These are phyloP conservation scores for Ceratothoa steindachneri DNA, from an alignment of 2,888 invertebrate species.

Conservation along the genomic window DNA sequence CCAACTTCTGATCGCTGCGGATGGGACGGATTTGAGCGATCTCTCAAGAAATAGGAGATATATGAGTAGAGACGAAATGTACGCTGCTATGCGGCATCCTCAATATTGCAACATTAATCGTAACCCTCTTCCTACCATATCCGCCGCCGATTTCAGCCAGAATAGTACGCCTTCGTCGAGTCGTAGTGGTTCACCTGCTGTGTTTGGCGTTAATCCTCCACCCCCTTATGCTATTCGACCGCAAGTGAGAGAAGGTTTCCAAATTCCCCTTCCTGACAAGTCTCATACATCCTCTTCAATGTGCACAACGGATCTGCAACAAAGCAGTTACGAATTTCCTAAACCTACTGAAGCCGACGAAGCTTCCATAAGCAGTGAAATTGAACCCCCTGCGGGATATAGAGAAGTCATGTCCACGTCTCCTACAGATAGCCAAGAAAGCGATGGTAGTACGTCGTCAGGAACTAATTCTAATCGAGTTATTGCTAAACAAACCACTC, in stretches of 20 bases:
- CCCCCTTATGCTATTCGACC: slow-evolving; percentile 42
- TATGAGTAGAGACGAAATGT: slow-evolving; percentile 46
- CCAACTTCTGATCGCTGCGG: slow-evolving; percentile 30
- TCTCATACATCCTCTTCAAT: not conserved
- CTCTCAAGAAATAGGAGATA: slow-evolving; percentile 38
- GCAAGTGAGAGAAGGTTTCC: slow-evolving; percentile 25
- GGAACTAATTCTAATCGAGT: not conserved
- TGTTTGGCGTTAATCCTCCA: slow-evolving; percentile 44
- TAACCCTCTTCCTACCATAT: slow-evolving; percentile 19
- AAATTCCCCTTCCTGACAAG: not conserved
- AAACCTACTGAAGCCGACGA: not conserved
- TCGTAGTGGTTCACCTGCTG: slow-evolving; percentile 44
- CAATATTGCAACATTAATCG: slow-evolving; percentile 44
- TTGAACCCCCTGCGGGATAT: slow-evolving; percentile 22
- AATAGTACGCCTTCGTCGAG: slow-evolving; percentile 37
- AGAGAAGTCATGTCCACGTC: slow-evolving; percentile 5
- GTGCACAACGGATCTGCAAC: slow-evolving; percentile 10
- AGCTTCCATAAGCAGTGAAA: not conserved
- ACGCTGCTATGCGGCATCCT: slow-evolving; percentile 47
- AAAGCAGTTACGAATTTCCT: not conserved
- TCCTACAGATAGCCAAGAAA: slow-evolving; percentile 15
- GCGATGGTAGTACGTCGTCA: not conserved
- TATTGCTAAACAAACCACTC: slow-evolving; percentile 40
- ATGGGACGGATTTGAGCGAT: slow-evolving; percentile 43
- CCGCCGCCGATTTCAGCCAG: slow-evolving; percentile 24